A percentile compares a stretch with the other conserved stretches of the same genome.
Evolutionary conservation across 2,888 invertebrate species (phyloP).

Genomic region (Pachliopta kotzebuea): DNA sequence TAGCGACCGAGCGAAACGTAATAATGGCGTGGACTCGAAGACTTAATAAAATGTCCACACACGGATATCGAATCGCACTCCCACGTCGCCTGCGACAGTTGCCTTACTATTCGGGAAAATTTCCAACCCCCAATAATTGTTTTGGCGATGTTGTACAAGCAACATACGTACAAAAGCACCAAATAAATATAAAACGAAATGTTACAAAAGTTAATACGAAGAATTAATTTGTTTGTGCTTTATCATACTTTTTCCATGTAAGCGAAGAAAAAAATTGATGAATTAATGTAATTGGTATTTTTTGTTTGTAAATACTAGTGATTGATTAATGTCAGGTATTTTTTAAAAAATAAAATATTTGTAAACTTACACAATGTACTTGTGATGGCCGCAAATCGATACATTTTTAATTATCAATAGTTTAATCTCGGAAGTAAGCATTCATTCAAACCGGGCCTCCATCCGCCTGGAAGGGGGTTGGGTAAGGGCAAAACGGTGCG

Average conservation of each 20-base stretch:
- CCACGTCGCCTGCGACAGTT: slow-evolving; percentile 5
- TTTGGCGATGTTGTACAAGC: neutral
- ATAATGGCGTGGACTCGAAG: slow-evolving; percentile 53
- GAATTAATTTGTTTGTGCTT: neutral
- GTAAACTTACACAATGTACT: neutral
- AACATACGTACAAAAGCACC: neutral
- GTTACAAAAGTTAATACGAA: neutral
- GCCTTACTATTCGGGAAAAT: slow-evolving; percentile 5
- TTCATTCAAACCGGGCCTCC: slow-evolving; percentile 7
- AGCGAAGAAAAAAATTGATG: too few relatives aligned
- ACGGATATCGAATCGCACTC: slow-evolving; percentile 29
- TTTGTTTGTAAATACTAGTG: too few relatives aligned
- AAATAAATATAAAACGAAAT: neutral
- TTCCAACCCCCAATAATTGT: slow-evolving; percentile 3
- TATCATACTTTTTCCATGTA: neutral
- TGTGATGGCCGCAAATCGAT: neutral
- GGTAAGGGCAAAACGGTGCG: neutral
- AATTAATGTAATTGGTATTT: too few relatives aligned
- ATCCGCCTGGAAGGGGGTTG: neutral
- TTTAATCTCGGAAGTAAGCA: slow-evolving; percentile 17
- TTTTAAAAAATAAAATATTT: neutral
- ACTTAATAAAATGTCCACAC: slow-evolving; percentile 55
- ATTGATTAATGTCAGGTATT: too few relatives aligned
- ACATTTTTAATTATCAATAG: slow-evolving; percentile 12
- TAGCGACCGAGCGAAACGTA: slow-evolving; percentile 49